Evolutionary conservation across 2,888 invertebrate genomes (phyloP).

Genomic region (Folsomia candida): DNA sequence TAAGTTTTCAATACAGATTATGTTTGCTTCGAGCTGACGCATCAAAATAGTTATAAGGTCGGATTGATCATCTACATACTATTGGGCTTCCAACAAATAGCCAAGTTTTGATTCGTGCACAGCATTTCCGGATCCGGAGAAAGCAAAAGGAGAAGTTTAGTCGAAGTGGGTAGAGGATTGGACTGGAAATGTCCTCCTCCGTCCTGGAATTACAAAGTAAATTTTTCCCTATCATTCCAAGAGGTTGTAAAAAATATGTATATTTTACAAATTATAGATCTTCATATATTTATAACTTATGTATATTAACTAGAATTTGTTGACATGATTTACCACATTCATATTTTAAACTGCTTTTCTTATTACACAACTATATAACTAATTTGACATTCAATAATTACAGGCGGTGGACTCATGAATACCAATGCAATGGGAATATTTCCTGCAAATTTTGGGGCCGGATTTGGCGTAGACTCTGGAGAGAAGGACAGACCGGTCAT

Average conservation of each 20-base stretch:
- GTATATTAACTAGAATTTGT: background rate
- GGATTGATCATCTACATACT: too few species aligned
- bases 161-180: background rate
- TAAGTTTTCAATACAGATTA: too few species aligned
- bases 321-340: background rate
- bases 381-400: background rate
- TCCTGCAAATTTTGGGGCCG: constrained; percentile 6
- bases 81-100: too few species aligned
- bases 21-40: too few species aligned
- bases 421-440: constrained; percentile 23
- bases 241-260: constrained; percentile 42
- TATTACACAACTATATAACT: background rate
- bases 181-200: constrained; percentile 8
- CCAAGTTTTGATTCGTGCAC: too few species aligned
- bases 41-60: too few species aligned
- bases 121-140: too few species aligned
- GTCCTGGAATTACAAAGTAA: constrained; percentile 49
- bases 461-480: constrained; percentile 50
- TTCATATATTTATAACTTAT: too few species aligned
- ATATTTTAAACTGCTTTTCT: background rate
- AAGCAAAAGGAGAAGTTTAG: too few species aligned
- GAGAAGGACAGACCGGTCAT: constrained; percentile 65
- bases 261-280: too few species aligned
- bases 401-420: constrained; percentile 5
- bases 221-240: constrained; percentile 47